Evolutionary conservation across 2,113 vertebrate genomes (phyloP).

Genomic region (Cyprinus carpio): DNA sequence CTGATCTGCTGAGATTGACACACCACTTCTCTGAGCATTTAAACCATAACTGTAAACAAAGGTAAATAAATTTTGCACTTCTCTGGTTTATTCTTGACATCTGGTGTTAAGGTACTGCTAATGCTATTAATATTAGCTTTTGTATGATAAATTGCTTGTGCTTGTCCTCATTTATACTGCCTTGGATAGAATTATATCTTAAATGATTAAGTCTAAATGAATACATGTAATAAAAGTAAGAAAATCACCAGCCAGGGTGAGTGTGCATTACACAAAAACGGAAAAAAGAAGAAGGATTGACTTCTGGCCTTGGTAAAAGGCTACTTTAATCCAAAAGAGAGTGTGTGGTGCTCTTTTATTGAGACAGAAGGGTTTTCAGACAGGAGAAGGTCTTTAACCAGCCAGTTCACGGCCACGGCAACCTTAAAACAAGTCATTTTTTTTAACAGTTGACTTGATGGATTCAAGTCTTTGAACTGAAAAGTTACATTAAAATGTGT

Average conservation of each 20-base stretch:
- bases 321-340: neutral
- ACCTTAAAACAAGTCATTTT: neutral
- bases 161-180: neutral
- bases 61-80: neutral
- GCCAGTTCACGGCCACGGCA: neutral
- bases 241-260: neutral
- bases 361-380: conserved; percentile 6
- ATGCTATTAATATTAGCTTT: neutral
- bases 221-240: neutral
- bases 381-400: conserved; percentile 20
- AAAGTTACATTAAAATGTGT: conserved; percentile 10
- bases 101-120: neutral
- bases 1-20: neutral
- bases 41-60: neutral
- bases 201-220: neutral
- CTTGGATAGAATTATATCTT: neutral
- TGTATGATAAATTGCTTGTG: neutral
- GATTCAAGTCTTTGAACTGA: conserved; percentile 17
- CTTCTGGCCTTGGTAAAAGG: neutral
- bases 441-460: neutral
- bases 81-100: neutral
- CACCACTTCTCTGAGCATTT: neutral
- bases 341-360: neutral
- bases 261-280: neutral
- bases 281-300: neutral